Evolutionary conservation across 2,888 invertebrate species (phyloP).

Genomic region (Zaprionus lineosus): DNA sequence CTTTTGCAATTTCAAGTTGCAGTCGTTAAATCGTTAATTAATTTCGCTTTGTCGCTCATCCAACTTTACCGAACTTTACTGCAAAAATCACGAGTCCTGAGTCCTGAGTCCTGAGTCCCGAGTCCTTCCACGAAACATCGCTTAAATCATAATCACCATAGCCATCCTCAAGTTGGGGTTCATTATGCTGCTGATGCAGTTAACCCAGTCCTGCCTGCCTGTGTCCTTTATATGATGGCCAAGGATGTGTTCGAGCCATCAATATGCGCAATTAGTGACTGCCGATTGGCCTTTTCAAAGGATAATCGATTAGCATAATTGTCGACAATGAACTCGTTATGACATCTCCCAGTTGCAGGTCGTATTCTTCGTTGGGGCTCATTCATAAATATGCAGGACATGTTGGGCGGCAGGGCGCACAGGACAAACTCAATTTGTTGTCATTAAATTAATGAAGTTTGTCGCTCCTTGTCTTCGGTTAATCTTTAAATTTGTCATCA

Average conservation of each 20-base stretch:
- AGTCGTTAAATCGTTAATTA: slow-evolving; percentile 57
- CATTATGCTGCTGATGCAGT: no score
- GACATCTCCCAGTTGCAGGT: background rate
- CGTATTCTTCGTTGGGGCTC: background rate
- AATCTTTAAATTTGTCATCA: slow-evolving; percentile 63
- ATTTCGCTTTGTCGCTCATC: slow-evolving; percentile 42
- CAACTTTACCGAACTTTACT: slow-evolving; percentile 9
- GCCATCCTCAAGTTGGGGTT: no score
- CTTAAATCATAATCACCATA: no score
- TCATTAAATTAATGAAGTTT: slow-evolving; percentile 65
- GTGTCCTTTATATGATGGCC: no score
- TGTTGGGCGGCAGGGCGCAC: slow-evolving; percentile 20
- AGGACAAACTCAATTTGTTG: slow-evolving; percentile 58
- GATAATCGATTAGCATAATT: slow-evolving; percentile 71
- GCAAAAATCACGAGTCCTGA: slow-evolving; percentile 33
- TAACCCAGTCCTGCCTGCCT: slow-evolving; percentile 5
- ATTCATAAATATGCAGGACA: slow-evolving; percentile 59
- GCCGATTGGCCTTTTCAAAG: slow-evolving; percentile 59
- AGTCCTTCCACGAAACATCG: no score
- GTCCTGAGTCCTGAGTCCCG: no score
- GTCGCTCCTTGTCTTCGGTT: slow-evolving; percentile 25
- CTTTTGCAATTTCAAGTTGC: slow-evolving; percentile 55
- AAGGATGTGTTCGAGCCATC: slow-evolving; percentile 30
- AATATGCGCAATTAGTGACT: slow-evolving; percentile 63
- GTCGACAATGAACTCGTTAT: slow-evolving; percentile 51